Evolutionary conservation across 2,797 vertebrate genomes (phyloP), one percentile per base, ranked within the genome.

Genomic region (Eremophila alpestris): DNA sequence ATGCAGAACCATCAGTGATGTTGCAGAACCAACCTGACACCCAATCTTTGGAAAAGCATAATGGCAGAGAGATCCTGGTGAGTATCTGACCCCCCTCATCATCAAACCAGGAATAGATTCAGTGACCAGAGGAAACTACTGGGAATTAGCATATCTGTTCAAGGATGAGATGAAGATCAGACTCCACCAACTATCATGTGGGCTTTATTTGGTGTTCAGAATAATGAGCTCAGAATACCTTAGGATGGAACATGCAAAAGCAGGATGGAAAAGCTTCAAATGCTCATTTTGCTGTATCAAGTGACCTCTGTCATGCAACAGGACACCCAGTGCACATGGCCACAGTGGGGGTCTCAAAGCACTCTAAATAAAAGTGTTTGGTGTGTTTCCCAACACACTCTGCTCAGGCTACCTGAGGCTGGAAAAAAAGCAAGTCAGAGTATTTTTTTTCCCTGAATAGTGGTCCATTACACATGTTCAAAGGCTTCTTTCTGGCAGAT

Each of bases 241-340:
- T 5, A 1, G 54, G 32, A 55, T 1, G 46, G 45, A 69, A 40
- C 10, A 32, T 3, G 38, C n/a, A 77, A 46, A 38, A 69, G 9
- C 16, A 62, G 63, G 46, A 26, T 0, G 0, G 48, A 43, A 29
- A 15, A 45, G 21, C 38, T 48, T 54, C 38, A 52, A 87, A 70
- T 36, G 22, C 24, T 46, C 5, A 4, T 71, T 81, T 68, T 71
- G 7, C 60, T 69, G 24, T 18, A 73, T 10, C 8, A 46, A 38
- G 41, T 32, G 62, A 71, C 13, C 41, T 29, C 1, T 13, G 6
- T 27, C 0, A 0, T 79, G 70, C 63, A 48, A 29, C 30, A 63
- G 54, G 41, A 59, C 16, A 46, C 19, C 3, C 1, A 29, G 54
- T 16, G 49, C 34, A 51, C 8, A 10, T 16, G 43, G 56, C 24